A percentile compares a stretch with the other conserved stretches of the same genome.
These are phyloP conservation scores for Eudyptes chrysolophus DNA, from an alignment of 2,113 vertebrate genomes.

Conservation along the genomic window DNA sequence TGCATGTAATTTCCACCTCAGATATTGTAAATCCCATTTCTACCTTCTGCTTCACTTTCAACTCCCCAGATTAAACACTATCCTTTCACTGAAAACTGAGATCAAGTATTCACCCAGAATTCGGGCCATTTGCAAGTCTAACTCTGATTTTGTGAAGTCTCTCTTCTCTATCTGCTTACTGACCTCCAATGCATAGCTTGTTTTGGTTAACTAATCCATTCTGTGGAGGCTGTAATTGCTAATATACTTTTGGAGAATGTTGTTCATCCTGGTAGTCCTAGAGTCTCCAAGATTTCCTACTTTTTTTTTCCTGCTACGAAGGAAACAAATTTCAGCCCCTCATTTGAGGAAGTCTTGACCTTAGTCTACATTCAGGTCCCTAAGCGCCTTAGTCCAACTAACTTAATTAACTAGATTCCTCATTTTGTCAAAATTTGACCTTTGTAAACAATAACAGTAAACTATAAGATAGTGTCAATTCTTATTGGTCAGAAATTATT, in stretches of 20 bases:
- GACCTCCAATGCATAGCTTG: neutral
- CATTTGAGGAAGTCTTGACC: neutral
- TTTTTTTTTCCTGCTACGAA: neutral
- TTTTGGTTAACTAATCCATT: neutral
- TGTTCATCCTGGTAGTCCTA: neutral
- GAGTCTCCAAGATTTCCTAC: neutral
- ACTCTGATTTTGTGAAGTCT: neutral
- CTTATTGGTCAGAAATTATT: neutral
- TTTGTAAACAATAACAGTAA: neutral
- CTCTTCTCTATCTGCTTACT: neutral
- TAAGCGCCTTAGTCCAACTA: neutral
- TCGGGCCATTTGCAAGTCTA: neutral
- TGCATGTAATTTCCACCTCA: neutral
- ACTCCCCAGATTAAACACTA: neutral
- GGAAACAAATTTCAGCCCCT: neutral
- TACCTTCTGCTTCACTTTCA: neutral
- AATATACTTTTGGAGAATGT: neutral
- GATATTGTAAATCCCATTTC: neutral
- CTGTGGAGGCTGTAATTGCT: neutral
- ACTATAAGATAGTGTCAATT: neutral
- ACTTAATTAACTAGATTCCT: neutral
- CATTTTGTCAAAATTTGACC: neutral
- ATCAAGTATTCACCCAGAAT: neutral
- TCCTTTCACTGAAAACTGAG: neutral
- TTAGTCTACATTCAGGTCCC: neutral